A percentile compares a stretch with the other conserved stretches of the same genome.
phyloP scores from a whole-genome alignment of 92 coral and sea anemone species.

The Montipora capitata region DNA sequence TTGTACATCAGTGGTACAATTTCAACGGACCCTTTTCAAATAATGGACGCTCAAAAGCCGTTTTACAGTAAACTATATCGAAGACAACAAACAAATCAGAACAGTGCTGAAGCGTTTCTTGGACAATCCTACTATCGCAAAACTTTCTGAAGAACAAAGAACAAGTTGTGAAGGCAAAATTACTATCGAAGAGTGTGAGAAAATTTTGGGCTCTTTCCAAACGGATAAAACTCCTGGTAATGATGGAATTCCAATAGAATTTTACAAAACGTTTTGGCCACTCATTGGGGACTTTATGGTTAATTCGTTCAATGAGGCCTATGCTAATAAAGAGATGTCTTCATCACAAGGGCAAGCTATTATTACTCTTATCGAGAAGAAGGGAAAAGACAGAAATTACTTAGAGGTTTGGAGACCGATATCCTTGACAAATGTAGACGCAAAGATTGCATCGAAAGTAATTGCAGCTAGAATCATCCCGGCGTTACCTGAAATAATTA shows the following conservation, averaged over 20 bases:
- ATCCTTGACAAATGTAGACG: not conserved
- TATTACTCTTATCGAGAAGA: not conserved
- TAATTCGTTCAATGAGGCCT: constrained; percentile 26
- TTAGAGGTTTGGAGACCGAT: not conserved
- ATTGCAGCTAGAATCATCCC: not conserved
- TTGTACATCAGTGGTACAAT: not conserved
- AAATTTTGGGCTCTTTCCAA: not conserved
- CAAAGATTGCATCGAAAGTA: not conserved
- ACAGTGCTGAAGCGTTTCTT: not conserved
- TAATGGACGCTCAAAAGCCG: not conserved
- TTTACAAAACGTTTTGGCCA: constrained; percentile 38
- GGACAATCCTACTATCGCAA: not conserved
- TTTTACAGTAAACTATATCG: not conserved
- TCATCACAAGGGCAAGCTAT: not conserved
- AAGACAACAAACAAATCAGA: not conserved
- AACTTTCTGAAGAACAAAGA: not conserved
- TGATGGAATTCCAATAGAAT: not conserved
- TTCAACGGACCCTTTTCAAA: not conserved
- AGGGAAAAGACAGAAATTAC: not conserved
- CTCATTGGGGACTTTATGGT: constrained; percentile 16
- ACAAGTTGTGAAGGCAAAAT: not conserved
- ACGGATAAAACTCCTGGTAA: not conserved
- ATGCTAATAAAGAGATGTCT: constrained; percentile 22
- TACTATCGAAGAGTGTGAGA: constrained; percentile 24
- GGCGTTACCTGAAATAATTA: not conserved